Percentiles rank a stretch among this genome's conserved stretches.
Evolutionary conservation across 2,888 invertebrate genomes (phyloP).

Genomic region (Electrophaes corylata): DNA sequence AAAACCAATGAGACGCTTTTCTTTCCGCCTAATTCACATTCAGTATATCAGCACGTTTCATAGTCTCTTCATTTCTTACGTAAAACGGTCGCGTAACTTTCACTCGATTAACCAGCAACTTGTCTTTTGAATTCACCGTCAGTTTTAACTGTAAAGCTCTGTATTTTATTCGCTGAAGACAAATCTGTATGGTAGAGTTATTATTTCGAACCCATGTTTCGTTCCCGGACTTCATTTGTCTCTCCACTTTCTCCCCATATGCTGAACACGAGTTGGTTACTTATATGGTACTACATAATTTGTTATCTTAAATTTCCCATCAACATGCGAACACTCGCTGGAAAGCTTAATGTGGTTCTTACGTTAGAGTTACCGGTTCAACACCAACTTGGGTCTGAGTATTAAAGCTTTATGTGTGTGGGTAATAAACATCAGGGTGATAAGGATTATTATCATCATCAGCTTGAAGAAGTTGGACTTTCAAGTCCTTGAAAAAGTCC

Average conservation of each 20-base stretch:
- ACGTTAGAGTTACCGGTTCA: constrained; percentile 30
- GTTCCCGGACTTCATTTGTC: constrained; percentile 46
- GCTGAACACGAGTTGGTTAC: constrained; percentile 31
- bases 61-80: constrained; percentile 71
- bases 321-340: constrained; percentile 36
- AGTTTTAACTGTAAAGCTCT: constrained; percentile 53
- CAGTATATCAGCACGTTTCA: constrained; percentile 65
- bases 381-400: constrained; percentile 31
- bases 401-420: constrained; percentile 28
- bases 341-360: constrained; percentile 39
- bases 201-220: constrained; percentile 54
- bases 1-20: constrained; percentile 67
- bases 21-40: constrained; percentile 73
- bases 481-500: no score
- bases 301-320: constrained; percentile 39
- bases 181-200: constrained; percentile 59
- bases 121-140: constrained; percentile 62
- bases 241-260: constrained; percentile 45
- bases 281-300: constrained; percentile 36
- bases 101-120: constrained; percentile 72
- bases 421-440: constrained; percentile 26
- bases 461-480: no score
- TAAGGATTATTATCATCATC: constrained; percentile 11
- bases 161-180: constrained; percentile 55
- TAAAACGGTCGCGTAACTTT: constrained; percentile 75